Percentiles rank a stretch among this genome's conserved stretches.
Evolutionary conservation across 2,113 vertebrate species (phyloP).

Genomic region (Colistium nudipinnis): DNA sequence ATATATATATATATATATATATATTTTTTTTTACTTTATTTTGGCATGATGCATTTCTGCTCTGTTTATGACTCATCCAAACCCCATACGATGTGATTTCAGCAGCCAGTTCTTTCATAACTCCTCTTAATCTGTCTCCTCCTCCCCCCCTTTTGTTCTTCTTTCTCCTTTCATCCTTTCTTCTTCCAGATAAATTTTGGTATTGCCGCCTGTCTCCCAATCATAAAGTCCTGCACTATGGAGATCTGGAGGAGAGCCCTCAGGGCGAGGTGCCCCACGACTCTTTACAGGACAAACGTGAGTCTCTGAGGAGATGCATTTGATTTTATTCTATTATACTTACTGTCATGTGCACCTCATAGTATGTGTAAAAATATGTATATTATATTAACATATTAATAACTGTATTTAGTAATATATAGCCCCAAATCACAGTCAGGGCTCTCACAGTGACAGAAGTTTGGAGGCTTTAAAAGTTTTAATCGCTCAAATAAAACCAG

Average conservation of each 20-base stretch:
- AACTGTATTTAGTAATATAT: background rate
- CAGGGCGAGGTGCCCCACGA: conserved; percentile 97
- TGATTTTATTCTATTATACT: background rate
- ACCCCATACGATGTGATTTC: conserved; percentile 34
- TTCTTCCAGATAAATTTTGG: conserved; percentile 95
- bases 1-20: no score
- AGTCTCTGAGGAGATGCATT: conserved; percentile 68
- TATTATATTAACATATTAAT: background rate
- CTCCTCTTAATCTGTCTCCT: conserved; percentile 42
- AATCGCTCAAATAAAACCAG: conserved; percentile 31
- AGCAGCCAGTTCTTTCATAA: conserved; percentile 54
- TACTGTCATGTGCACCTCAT: background rate
- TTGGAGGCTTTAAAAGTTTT: conserved; percentile 30
- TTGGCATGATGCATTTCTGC: conserved; percentile 44
- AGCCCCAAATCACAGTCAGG: background rate
- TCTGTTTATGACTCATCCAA: conserved; percentile 59
- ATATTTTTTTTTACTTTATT: conserved; percentile 30
- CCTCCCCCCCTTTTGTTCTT: conserved; percentile 4
- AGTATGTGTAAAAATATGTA: background rate
- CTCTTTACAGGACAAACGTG: conserved; percentile 97
- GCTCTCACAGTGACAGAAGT: conserved; percentile 13
- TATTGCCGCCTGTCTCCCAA: conserved; percentile 98
- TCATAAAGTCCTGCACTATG: conserved; percentile 99
- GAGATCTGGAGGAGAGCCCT: conserved; percentile 97
- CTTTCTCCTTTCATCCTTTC: conserved; percentile 8